Percentiles rank a stretch among this genome's conserved stretches.
Conservation (phyloP, 2,888 invertebrate species). For the Listrodromus nycthemerus region DNA sequence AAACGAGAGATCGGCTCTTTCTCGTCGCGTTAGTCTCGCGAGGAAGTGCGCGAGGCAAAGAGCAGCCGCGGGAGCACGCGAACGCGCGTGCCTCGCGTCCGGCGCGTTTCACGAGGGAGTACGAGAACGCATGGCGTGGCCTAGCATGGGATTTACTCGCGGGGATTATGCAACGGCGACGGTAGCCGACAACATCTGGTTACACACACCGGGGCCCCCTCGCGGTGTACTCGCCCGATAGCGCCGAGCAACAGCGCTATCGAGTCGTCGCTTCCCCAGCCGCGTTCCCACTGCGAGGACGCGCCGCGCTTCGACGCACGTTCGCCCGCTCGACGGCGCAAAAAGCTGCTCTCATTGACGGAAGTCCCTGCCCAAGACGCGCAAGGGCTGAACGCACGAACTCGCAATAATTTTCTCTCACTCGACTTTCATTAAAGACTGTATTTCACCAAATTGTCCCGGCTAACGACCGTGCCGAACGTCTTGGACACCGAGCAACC, state of each 20-base stretch:
- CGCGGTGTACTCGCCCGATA: constrained; percentile 42
- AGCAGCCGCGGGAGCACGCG: constrained; percentile 65
- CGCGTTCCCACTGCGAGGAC: constrained; percentile 15
- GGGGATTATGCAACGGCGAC: constrained; percentile 69
- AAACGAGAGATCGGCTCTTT: constrained; percentile 29
- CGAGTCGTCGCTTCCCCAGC: constrained; percentile 32
- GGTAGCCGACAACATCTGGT: constrained; percentile 63
- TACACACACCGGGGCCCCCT: constrained; percentile 48
- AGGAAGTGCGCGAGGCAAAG: constrained; percentile 55
- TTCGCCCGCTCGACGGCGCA: background rate
- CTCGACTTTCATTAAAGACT: background rate
- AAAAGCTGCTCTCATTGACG: constrained; percentile 2
- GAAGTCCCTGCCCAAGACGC: background rate
- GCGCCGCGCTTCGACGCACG: constrained; percentile 6
- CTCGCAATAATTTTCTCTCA: background rate
- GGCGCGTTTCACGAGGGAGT: constrained; percentile 51
- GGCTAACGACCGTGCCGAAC: background rate
- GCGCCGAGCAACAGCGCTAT: constrained; percentile 45
- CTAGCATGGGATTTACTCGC: constrained; percentile 72
- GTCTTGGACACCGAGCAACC: background rate
- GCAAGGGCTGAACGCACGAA: background rate
- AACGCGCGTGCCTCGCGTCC: constrained; percentile 70
- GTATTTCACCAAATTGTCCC: background rate
- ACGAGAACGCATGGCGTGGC: constrained; percentile 66
- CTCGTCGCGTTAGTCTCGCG: constrained; percentile 29